Evolutionary conservation across 2,113 vertebrate species (phyloP).

Genomic region (Periophthalmodon schlosseri): DNA sequence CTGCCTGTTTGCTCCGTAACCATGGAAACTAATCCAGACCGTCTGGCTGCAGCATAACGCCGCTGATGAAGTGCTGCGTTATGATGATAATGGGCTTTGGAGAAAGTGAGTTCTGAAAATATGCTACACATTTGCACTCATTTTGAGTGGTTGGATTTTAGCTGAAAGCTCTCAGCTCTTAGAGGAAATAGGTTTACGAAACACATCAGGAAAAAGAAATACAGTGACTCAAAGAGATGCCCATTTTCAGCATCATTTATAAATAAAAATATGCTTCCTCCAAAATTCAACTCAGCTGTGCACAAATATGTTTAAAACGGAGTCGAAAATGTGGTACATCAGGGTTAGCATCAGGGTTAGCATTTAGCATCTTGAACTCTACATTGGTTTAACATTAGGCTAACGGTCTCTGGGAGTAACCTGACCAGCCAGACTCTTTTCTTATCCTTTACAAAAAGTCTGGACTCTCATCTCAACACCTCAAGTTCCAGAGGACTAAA

Average conservation of each 20-base stretch:
- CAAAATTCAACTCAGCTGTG: no score
- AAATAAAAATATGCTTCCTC: no score
- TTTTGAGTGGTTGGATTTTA: background rate
- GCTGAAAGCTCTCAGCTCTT: background rate
- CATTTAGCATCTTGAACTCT: no score
- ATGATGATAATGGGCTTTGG: slow-evolving; percentile 18
- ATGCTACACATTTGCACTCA: slow-evolving; percentile 4
- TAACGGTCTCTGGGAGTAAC: background rate
- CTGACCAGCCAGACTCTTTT: background rate
- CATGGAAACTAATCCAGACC: slow-evolving; percentile 44
- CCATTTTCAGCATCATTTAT: no score
- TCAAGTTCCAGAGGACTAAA: background rate
- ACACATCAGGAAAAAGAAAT: background rate
- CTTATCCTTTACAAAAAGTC: background rate
- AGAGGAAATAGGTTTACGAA: background rate
- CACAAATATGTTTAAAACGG: no score
- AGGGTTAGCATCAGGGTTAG: no score
- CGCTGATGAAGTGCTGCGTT: slow-evolving; percentile 38
- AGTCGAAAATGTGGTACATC: no score
- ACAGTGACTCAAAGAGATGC: no score
- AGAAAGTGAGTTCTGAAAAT: slow-evolving; percentile 20
- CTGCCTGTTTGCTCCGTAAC: slow-evolving; percentile 59
- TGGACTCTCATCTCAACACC: background rate
- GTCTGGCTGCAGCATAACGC: slow-evolving; percentile 41
- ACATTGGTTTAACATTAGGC: no score